Base-by-base conservation (phyloP, 2,113 vertebrate species). In the Podocnemis expansa region DNA sequence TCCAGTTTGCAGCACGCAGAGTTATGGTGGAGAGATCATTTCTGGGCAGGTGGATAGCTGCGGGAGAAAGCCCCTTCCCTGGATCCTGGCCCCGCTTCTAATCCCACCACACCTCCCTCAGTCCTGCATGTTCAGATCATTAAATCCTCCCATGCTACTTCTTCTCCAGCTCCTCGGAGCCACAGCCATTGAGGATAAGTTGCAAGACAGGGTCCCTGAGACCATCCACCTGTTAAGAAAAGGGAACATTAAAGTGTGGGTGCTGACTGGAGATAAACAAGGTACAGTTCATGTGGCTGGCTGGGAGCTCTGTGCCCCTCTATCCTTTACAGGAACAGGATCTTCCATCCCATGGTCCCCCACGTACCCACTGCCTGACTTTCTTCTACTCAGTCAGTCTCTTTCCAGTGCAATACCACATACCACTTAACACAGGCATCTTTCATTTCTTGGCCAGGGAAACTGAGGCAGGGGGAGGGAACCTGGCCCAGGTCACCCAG, bases 191-290 rank as follows among this genome's bases (percentile, higher is more conserved):
- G 99, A 99, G 96, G 99, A 99, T 96, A 98, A 97, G 58, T 97
- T 99, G 34, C 99, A 99, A 87, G 98, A 99, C 0, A 97, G 98
- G 0, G 99, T 99, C 55, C 98, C 98, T 0, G 98, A 99, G 91
- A 99, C 99, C 67, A 99, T 99, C 94, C 93, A 97, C 55, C 95
- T 98, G n/a, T 98, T 99, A 83, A 98, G 98, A 96, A 95, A 98
- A 83, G 98, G 98, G 34, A 98, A 99, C 56, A 96, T 99, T 70
- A 99, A 99, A 97, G 97, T 99, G 41, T 99, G 99, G 99, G 98
- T 99, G 75, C 97, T 99, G 78, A 99, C 99, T 0, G 99, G 99
- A 94, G 99, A 99, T 97, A 99, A 99, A 96, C 98, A 98, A 99
- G 99, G 99, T 99, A 96, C 78, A 93, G 89, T 91, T 82, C 27